Evolutionary conservation across 2,797 vertebrate species (phyloP).

Genomic region (Notamacropus eugenii): DNA sequence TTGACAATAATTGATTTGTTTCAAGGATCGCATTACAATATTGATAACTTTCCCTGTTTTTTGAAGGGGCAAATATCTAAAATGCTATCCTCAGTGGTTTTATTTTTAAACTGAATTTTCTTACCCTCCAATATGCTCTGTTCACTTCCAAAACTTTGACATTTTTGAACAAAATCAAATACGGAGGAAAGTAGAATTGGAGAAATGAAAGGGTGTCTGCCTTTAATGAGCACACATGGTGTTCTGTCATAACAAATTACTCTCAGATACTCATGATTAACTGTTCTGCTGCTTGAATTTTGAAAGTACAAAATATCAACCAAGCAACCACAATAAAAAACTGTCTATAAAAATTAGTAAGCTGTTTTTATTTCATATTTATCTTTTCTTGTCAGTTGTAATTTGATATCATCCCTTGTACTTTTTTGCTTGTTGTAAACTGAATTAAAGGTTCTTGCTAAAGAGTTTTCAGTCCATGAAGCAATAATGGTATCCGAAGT

Average conservation of each 20-base stretch:
- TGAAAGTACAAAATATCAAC: slow-evolving; percentile 65
- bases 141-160: slow-evolving; percentile 41
- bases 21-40: neutral
- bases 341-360: slow-evolving; percentile 75
- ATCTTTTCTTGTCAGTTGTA: slow-evolving; percentile 73
- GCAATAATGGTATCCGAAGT: slow-evolving; percentile 26
- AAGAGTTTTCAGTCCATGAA: slow-evolving; percentile 58
- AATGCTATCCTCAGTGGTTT: neutral
- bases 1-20: neutral
- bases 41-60: slow-evolving; percentile 14
- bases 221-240: slow-evolving; percentile 79
- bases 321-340: slow-evolving; percentile 76
- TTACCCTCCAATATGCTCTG: slow-evolving; percentile 40
- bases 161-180: slow-evolving; percentile 63
- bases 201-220: slow-evolving; percentile 68
- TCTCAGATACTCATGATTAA: slow-evolving; percentile 78
- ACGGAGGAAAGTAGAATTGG: slow-evolving; percentile 59
- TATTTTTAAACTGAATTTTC: neutral
- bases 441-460: slow-evolving; percentile 76
- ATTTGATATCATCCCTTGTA: slow-evolving; percentile 57
- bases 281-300: slow-evolving; percentile 74
- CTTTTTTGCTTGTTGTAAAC: slow-evolving; percentile 61
- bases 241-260: slow-evolving; percentile 82
- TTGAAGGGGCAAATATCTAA: neutral
- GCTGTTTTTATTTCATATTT: slow-evolving; percentile 74